Evolutionary conservation across 37 sponge, comb jelly and placozoan genomes (phyloP).

Genomic region (Hormiphora californensis): DNA sequence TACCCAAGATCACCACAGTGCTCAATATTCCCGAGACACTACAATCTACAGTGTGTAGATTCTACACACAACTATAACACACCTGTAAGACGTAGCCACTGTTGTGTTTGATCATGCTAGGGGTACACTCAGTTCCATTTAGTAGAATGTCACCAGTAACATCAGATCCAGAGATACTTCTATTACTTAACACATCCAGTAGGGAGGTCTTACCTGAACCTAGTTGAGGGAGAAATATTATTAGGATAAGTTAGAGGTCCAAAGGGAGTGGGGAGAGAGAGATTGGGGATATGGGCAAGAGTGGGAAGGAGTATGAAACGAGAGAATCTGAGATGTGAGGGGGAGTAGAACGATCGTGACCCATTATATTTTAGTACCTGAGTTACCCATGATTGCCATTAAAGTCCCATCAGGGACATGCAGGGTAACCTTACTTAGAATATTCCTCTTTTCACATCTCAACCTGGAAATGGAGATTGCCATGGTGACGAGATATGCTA

Average conservation of each 20-base stretch:
- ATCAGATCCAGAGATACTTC: not conserved
- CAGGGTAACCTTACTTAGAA: constrained; percentile 13
- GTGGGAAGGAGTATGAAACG: not conserved
- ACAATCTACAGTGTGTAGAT: no score
- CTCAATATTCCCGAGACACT: no score
- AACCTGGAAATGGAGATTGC: no score
- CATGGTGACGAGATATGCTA: no score
- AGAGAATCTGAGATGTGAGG: not conserved
- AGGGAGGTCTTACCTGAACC: constrained; percentile 43
- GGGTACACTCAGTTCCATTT: constrained; percentile 43
- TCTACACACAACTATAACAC: no score
- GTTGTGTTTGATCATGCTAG: constrained; percentile 51
- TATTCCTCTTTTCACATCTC: no score
- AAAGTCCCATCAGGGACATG: constrained; percentile 45
- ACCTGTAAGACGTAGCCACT: constrained; percentile 43
- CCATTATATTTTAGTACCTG: not conserved
- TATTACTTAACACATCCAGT: constrained; percentile 25
- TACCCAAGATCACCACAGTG: no score
- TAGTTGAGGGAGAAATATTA: not conserved
- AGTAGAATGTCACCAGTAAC: constrained; percentile 25
- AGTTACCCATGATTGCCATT: constrained; percentile 55
- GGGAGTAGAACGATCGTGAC: not conserved
- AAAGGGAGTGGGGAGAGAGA: no score
- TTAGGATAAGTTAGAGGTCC: not conserved
- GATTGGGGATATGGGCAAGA: not conserved